Evolutionary conservation across 92 coral and sea anemone species (phyloP), one percentile per base, ranked within the genome.

Genomic region (Blastomussa wellsi): DNA sequence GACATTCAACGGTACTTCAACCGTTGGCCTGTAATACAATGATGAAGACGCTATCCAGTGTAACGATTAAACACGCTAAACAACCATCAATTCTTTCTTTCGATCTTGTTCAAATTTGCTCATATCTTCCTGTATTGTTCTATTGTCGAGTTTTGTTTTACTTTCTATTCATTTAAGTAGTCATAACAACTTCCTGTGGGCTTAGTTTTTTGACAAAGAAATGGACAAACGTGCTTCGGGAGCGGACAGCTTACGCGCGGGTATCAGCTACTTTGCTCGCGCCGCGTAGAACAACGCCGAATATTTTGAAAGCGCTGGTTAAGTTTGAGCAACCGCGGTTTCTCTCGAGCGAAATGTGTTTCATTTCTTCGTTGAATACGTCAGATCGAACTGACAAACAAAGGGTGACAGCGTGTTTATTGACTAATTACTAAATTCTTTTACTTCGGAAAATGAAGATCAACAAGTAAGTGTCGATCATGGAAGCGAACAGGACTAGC

Each of bases 131-230:
- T 37, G 44, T 59, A 74, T 83, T 74, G 80, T 83, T 83, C 65
- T 47, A 74, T 74, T 59, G 73, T 59, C 73, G 64, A 83, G 77
- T 77, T 57, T 85, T 85, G 78, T 77, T 85, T 83, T 83, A 83
- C 88, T 68, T 85, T 77, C 77, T 20, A 77, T 77, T 77, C 83
- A 77, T 42, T 85, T 72, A 65, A 85, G 82, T 77, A 85, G 83
- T 17, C 82, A 85, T 85, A 85, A 85, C 83, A 85, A 85, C 88
- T 85, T 85, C 88, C 88, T 85, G 88, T 77, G 88, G 62, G 44
- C 37, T 66, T 1, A 32, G 41, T 36, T 57, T 53, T 75, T 44
- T 28, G 72, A 72, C 80, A 71, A 74, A 57, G 68, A 55, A 57
- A 52, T 31, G 28, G 70, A 71, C 78, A 37, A 35, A 24, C 33